phyloP scores from a whole-genome alignment of 2,797 vertebrate species.

The Balearica regulorum region DNA sequence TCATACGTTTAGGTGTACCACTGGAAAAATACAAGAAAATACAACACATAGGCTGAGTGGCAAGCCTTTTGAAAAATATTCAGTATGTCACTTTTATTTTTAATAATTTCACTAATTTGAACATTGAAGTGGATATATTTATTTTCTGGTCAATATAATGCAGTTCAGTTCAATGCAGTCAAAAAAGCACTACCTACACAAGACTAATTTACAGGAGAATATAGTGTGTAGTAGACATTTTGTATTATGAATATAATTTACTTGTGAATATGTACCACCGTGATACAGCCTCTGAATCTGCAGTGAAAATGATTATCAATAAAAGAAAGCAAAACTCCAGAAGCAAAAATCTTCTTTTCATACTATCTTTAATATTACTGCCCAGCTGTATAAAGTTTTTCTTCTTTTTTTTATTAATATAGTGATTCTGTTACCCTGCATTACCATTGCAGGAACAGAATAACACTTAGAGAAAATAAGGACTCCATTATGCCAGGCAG shows the following conservation, averaged over 20 bases:
- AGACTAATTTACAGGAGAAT: background rate
- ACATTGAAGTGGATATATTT: background rate
- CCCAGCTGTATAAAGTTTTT: background rate
- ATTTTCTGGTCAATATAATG: background rate
- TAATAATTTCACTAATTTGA: background rate
- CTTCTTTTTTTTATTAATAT: background rate
- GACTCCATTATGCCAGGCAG: background rate
- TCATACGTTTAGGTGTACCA: background rate
- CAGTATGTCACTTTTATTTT: background rate
- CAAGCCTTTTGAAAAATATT: background rate
- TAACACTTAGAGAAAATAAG: background rate
- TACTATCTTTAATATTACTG: background rate
- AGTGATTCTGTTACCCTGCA: background rate
- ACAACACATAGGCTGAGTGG: background rate
- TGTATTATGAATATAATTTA: background rate
- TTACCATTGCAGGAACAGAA: background rate
- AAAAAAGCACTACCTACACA: background rate
- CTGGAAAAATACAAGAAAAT: background rate
- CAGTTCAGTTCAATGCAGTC: background rate
- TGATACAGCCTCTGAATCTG: background rate
- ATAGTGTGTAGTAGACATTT: background rate
- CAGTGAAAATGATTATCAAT: background rate
- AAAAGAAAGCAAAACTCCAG: background rate
- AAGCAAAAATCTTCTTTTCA: background rate
- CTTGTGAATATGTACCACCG: background rate